Evolutionary conservation across 1,140 invertebrate genomes (phyloP), one percentile per base, ranked within the genome.

Genomic region (Trigoniulus corallinus): DNA sequence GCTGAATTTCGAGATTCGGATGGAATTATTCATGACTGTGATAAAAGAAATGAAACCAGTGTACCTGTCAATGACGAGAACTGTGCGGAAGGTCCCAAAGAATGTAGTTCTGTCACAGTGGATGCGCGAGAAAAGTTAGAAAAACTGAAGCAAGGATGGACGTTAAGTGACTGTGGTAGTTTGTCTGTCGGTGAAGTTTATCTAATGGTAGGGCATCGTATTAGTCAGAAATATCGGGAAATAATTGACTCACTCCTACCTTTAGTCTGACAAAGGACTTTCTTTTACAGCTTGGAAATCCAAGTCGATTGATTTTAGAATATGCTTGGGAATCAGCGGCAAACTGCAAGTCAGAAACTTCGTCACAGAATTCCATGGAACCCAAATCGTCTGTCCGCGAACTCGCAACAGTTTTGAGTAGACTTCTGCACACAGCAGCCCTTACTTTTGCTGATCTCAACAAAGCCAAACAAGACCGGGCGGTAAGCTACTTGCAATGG

Each of bases 151-250:
- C n/a, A 74, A 47, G 88, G 88, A 1, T 91, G 87, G 86, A 87
- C 79, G 43, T 59, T 74, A 1, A 68, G 76, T 12, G 80, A 81
- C 62, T 76, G 79, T 3, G 80, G 80, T 18, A 78, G 79, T 25
- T 73, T 91, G 26, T 88, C 84, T 26, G 74, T 93, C 41, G 88
- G 87, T 0, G 85, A 94, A 68, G 63, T 93, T n/a, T 91, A 88
- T 70, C 69, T 92, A 52, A 88, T 89, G 76, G 80, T 82, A 62
- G 63, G 57, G 44, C 46, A 51, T 50, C 46, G 40, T 55, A 53
- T 39, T 39, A 12, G 21, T 44, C 7, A 44, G 7, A 34, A 7
- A 15, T 34, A 34, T 7, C 7, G 15, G 15, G 15, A 34, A 34
- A 34, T 34, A 34, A 7, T 34, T 34, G 29, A 34, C 7, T 7